Percentiles rank a stretch among this genome's conserved stretches.
These are phyloP conservation scores for Hemiprocne comata DNA, from an alignment of 2,113 vertebrate genomes.

Conservation along the genomic window DNA sequence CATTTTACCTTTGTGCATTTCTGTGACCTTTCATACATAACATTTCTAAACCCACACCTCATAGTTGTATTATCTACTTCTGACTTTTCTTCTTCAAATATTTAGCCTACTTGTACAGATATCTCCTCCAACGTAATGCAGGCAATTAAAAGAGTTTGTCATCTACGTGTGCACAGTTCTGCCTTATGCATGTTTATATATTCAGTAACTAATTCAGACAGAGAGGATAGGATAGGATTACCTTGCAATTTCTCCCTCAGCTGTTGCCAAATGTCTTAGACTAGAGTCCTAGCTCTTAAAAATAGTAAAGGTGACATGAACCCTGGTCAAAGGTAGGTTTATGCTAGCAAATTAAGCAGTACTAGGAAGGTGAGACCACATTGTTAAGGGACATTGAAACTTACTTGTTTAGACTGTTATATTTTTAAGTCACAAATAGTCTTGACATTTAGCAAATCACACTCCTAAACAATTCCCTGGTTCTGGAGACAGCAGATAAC, in stretches of 20 bases:
- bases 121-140: not conserved
- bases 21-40: not conserved
- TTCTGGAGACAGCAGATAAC: not conserved
- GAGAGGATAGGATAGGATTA: not conserved
- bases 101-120: not conserved
- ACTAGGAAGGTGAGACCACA: not conserved
- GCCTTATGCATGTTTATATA: not conserved
- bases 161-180: not conserved
- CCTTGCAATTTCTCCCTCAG: not conserved
- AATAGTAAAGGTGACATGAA: not conserved
- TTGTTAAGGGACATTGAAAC: not conserved
- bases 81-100: not conserved
- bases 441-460: not conserved
- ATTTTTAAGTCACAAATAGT: not conserved
- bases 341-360: not conserved
- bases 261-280: not conserved
- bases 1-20: not conserved
- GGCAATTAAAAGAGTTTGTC: not conserved
- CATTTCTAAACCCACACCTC: not conserved
- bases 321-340: not conserved
- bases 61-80: not conserved
- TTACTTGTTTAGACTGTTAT: not conserved
- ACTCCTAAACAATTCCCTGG: not conserved
- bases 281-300: not conserved
- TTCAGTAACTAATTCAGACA: not conserved